Evolutionary conservation across 2,113 vertebrate species (phyloP), one percentile per base, ranked within the genome.

Genomic region (Pelvicachromis taeniatus): DNA sequence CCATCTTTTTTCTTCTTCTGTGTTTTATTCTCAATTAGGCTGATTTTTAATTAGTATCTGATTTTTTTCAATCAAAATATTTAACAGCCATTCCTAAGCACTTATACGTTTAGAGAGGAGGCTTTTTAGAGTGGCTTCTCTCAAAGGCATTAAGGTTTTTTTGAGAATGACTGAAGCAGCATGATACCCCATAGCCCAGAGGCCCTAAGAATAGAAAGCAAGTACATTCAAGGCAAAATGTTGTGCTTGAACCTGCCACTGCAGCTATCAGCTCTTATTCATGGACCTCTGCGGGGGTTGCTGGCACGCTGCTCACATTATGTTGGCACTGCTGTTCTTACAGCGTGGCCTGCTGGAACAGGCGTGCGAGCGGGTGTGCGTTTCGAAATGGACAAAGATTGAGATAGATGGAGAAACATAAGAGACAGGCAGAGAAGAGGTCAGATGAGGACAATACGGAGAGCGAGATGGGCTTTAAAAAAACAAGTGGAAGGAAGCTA

Each of bases 241-340:
- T 90, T 88, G 65, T 77, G 83, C 83, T 93, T 93, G 80, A 93
- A 87, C 80, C 82, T 79, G 85, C 77, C 84, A 75, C 83, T 78
- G 70, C 86, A 77, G 77, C 85, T 86, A 89, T 75, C 70, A 68
- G 90, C 84, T 88, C 88, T 87, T 87, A 85, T 90, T 92, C 87
- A 87, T 42, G 85, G 84, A 21, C 48, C 86, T 90, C 88, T 81
- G 82, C 83, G 85, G 88, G 88, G 73, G 56, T 81, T 61, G 40
- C 56, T 94, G 89, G 87, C 90, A 87, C 90, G 82, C 88, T 90
- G 89, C 81, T 90, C 78, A 68, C 85, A 78, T 90, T 87, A 84
- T 92, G 85, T 91, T 86, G 79, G 82, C 87, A 80, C 56, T 31
- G 79, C 82, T 89, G 81, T 85, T 88, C 52, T 63, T 65, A 78